Conservation (phyloP, 2,113 vertebrate species). For the Dromaius novaehollandiae region DNA sequence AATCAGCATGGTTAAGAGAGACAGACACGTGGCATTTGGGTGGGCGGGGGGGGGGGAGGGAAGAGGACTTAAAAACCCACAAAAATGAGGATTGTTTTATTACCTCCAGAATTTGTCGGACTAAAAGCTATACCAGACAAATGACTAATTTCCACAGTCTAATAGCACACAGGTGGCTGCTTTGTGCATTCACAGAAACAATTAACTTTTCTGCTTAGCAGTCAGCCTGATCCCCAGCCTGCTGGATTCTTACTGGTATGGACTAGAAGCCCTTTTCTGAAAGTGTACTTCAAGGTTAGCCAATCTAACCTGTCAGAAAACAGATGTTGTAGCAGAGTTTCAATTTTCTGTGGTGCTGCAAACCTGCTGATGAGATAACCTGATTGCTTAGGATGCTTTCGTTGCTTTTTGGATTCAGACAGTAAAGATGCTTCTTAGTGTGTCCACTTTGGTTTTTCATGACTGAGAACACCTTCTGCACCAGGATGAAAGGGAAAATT, state of each 20-base stretch:
- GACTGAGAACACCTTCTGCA: not conserved
- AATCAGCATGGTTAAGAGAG: not conserved
- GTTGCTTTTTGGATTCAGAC: not conserved
- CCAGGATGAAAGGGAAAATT: not conserved
- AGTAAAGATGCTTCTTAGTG: not conserved
- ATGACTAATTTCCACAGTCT: constrained; percentile 55
- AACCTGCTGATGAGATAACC: not conserved
- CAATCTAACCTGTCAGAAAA: constrained; percentile 5
- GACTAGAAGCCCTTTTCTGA: not conserved
- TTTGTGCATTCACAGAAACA: not conserved
- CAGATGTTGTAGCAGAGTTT: constrained; percentile 12
- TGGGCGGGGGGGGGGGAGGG: not conserved
- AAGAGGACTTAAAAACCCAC: not conserved
- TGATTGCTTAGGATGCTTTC: not conserved
- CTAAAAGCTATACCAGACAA: constrained; percentile 61
- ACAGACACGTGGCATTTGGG: constrained; percentile 18
- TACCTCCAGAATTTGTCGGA: constrained; percentile 52
- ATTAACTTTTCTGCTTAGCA: constrained; percentile 14
- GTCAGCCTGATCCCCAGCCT: not conserved
- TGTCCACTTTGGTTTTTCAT: not conserved
- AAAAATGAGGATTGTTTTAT: constrained; percentile 48
- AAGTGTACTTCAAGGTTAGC: constrained; percentile 21
- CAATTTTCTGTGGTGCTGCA: not conserved
- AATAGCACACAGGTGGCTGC: constrained; percentile 48
- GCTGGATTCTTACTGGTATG: not conserved